Conservation (phyloP, 2,797 vertebrate genomes). For the Nannoperca obscura region DNA sequence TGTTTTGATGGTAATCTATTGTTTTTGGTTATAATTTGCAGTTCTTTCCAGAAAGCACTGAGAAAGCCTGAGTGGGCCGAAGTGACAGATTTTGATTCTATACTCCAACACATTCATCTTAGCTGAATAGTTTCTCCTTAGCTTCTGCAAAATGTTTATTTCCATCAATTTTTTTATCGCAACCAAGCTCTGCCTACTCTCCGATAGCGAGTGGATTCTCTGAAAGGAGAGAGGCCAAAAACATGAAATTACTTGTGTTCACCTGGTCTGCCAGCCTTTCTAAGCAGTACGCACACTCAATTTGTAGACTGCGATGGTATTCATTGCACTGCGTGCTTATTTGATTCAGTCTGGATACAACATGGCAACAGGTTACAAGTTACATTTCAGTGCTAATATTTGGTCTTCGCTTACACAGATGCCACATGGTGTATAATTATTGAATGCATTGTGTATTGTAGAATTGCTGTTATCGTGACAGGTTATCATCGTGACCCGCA, state of each 20-base stretch:
- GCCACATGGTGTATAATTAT: background rate
- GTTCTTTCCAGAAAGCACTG: background rate
- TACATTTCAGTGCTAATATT: background rate
- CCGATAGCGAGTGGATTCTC: background rate
- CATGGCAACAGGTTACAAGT: background rate
- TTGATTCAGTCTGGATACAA: background rate
- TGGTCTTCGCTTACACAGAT: background rate
- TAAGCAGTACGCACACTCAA: background rate
- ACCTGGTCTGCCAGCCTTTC: background rate
- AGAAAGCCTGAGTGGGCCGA: background rate
- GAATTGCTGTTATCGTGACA: background rate
- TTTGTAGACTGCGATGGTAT: too few relatives aligned
- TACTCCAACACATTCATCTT: background rate
- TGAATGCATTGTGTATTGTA: background rate
- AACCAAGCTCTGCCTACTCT: slow-evolving; percentile 3
- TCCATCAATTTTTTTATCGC: background rate
- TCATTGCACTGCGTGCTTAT: background rate
- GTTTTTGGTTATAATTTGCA: background rate
- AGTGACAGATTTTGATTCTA: background rate
- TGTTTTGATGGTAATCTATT: background rate
- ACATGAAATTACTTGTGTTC: background rate
- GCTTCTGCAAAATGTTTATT: background rate
- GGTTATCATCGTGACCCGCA: background rate
- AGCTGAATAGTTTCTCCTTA: background rate
- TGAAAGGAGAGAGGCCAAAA: background rate